phyloP scores from a whole-genome alignment of 2,888 invertebrate species.

The Cantharis nigra region DNA sequence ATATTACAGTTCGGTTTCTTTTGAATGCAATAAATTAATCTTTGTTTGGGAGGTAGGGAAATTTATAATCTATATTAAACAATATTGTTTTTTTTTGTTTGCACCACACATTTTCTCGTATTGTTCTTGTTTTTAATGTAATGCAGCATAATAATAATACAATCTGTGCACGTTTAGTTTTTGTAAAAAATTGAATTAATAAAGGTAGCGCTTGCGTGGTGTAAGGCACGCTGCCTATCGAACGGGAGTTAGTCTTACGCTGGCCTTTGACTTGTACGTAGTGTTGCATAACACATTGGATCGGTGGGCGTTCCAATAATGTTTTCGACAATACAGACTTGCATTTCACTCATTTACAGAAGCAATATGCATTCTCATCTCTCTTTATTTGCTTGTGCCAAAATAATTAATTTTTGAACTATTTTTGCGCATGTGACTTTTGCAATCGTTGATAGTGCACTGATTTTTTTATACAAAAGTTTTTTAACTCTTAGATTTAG shows the following conservation, averaged over 20 bases:
- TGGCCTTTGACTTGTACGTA: constrained; percentile 21
- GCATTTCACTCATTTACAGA: constrained; percentile 37
- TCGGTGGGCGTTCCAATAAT: constrained; percentile 46
- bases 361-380: constrained; percentile 31
- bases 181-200: constrained; percentile 16
- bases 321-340: constrained; percentile 42
- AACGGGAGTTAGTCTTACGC: constrained; percentile 41
- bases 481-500: constrained; percentile 7
- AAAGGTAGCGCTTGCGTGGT: constrained; percentile 37
- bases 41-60: neutral
- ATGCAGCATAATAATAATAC: constrained; percentile 14
- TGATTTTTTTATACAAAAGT: constrained; percentile 10
- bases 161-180: constrained; percentile 21
- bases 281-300: constrained; percentile 26
- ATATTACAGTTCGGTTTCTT: neutral
- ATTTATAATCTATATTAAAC: neutral
- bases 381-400: constrained; percentile 40
- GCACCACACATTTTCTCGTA: too few species aligned
- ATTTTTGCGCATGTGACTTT: constrained; percentile 21
- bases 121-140: neutral
- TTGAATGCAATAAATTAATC: neutral
- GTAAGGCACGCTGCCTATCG: constrained; percentile 40
- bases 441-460: constrained; percentile 9
- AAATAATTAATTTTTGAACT: constrained; percentile 32
- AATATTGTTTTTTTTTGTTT: too few species aligned